Base-by-base conservation (phyloP, 2,113 vertebrate species). In the Bos javanicus region DNA sequence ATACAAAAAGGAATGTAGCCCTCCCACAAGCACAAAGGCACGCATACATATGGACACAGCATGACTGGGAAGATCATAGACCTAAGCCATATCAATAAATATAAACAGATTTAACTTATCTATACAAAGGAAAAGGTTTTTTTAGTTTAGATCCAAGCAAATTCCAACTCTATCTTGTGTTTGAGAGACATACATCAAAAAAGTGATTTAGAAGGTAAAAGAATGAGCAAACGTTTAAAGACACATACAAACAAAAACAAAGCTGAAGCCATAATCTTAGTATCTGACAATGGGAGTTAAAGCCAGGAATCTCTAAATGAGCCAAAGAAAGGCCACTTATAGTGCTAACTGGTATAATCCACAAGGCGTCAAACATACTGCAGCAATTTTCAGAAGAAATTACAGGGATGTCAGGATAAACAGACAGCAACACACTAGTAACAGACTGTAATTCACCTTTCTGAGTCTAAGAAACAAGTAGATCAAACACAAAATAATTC, bases 11-110 rank as follows among this genome's bases (percentile, higher is more conserved):
- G 80, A 76, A 26, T 14, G 67, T 5, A 62, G 50, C 11, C 23
- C 17, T 62, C 13, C 76, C 26, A 21, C 1, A 1, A 4, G 54
- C 26, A 14, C 54, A 14, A 33, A 95, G 26, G 33, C 26, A n/a
- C 0, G 6, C 8, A 4, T 4, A 23, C 7, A 5, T 19, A 54
- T 0, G 3, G 2, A 43, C 74, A 26, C 28, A 48, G 6, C 15
- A 25, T 0, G 52, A 57, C 33, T 7, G 71, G 62, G 15, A 28
- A 92, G 30, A 17, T 14, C 14, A 56, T 1, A 19, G 67, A 54
- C 46, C 36, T 39, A 21, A n/a, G n/a, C 17, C 28, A 2, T 2
- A 43, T 23, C 56, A 21, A 6, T 23, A 26, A 39, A 76, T 25
- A 33, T 28, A 56, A 60, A 46, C 0, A 60, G 67, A 59, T n/a